Evolutionary conservation across 2,888 invertebrate species (phyloP).

Genomic region (Ceratothoa steindachneri): DNA sequence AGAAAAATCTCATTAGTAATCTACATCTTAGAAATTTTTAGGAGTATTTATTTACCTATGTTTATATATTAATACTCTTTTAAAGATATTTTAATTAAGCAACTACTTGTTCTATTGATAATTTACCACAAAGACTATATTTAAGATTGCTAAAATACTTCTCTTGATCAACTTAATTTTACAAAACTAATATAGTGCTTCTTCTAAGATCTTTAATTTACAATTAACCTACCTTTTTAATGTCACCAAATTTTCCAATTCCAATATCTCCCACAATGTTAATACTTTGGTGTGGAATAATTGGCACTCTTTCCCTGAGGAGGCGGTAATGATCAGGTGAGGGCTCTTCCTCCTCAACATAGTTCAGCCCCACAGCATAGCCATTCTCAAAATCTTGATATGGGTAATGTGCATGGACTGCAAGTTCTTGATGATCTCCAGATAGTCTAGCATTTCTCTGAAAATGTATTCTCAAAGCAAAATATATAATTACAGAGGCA

Average conservation of each 20-base stretch:
- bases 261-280: slow-evolving; percentile 64
- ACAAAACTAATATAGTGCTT: too few species aligned
- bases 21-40: too few species aligned
- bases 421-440: slow-evolving; percentile 36
- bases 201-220: too few species aligned
- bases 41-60: too few species aligned
- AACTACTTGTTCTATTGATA: too few species aligned
- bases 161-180: too few species aligned
- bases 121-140: too few species aligned
- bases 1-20: too few species aligned
- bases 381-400: slow-evolving; percentile 38
- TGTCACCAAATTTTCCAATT: slow-evolving; percentile 72
- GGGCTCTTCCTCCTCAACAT: slow-evolving; percentile 51
- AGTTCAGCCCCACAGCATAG: slow-evolving; percentile 35
- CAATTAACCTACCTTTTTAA: slow-evolving; percentile 63
- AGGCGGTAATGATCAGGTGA: slow-evolving; percentile 68
- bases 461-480: slow-evolving; percentile 57
- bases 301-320: slow-evolving; percentile 70
- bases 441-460: slow-evolving; percentile 24
- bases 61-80: too few species aligned
- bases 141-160: too few species aligned
- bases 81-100: too few species aligned
- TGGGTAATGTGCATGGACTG: slow-evolving; percentile 33
- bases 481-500: slow-evolving; percentile 62
- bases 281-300: slow-evolving; percentile 68